A percentile compares a stretch with the other conserved stretches of the same genome.
Evolutionary conservation across 2,797 vertebrate species (phyloP).

Genomic region (Periparus ater): DNA sequence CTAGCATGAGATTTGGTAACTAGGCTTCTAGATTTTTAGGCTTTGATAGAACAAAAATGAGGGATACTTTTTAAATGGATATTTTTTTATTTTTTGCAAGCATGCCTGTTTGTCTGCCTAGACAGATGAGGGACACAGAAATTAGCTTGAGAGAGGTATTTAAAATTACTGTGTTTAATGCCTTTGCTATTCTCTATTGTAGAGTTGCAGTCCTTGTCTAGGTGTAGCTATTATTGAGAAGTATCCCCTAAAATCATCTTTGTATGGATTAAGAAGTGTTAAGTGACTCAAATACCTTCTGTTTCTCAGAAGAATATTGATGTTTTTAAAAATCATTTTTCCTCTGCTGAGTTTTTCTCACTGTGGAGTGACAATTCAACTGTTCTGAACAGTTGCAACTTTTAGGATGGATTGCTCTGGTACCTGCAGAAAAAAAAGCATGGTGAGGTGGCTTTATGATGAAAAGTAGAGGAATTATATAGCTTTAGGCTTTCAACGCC

Average conservation of each 20-base stretch:
- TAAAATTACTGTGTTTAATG: not conserved
- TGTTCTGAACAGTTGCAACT: not conserved
- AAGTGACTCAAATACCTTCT: not conserved
- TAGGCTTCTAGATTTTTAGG: not conserved
- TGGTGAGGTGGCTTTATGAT: not conserved
- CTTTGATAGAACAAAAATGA: not conserved
- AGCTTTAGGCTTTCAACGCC: not conserved
- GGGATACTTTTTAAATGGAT: not conserved
- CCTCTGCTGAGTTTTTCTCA: not conserved
- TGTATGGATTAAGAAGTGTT: not conserved
- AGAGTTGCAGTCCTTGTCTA: not conserved
- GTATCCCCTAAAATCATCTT: not conserved
- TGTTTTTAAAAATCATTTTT: not conserved
- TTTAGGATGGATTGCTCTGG: not conserved
- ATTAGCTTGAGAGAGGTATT: not conserved
- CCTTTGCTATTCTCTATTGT: not conserved
- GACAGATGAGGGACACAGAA: not conserved
- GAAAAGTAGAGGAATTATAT: not conserved
- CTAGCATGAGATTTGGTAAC: not conserved
- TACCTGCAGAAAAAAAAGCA: not conserved
- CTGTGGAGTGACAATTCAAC: not conserved
- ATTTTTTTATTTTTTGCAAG: not conserved
- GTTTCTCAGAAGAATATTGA: not conserved
- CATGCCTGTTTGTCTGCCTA: accelerated
- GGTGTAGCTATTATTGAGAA: not conserved